Conservation (phyloP, 2,797 vertebrate species). For the Lateolabrax maculatus region DNA sequence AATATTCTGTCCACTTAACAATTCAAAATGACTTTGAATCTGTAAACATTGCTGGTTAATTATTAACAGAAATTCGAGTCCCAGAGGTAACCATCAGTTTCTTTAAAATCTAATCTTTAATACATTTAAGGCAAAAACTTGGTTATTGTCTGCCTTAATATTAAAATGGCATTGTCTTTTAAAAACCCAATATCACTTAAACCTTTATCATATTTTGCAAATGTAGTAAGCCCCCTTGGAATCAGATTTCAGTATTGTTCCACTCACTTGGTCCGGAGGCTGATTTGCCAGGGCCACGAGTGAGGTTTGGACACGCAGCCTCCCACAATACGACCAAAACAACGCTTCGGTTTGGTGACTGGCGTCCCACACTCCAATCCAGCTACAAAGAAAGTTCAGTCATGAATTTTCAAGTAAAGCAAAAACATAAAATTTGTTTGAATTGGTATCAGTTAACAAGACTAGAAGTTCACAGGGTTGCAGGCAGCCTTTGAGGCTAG, state of each 20-base stretch:
- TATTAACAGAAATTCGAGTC: too few relatives aligned
- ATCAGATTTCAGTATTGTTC: not conserved
- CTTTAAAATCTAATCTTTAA: too few relatives aligned
- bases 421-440: not conserved
- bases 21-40: not conserved
- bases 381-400: conserved; percentile 55
- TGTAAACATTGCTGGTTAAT: not conserved
- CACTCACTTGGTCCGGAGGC: conserved; percentile 90
- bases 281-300: conserved; percentile 99
- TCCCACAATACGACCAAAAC: conserved; percentile 93
- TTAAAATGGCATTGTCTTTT: not conserved
- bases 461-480: not conserved
- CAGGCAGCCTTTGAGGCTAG: not conserved
- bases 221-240: not conserved
- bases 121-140: too few relatives aligned
- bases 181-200: not conserved
- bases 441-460: not conserved
- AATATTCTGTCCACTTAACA: not conserved
- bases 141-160: not conserved
- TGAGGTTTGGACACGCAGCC: conserved; percentile 90
- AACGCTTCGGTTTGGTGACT: conserved; percentile 85
- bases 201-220: not conserved
- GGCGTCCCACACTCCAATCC: conserved; percentile 87
- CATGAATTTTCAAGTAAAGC: not conserved
- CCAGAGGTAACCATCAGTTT: too few relatives aligned